Base-by-base conservation (phyloP, 2,113 vertebrate genomes). In the Macrotus californicus region DNA sequence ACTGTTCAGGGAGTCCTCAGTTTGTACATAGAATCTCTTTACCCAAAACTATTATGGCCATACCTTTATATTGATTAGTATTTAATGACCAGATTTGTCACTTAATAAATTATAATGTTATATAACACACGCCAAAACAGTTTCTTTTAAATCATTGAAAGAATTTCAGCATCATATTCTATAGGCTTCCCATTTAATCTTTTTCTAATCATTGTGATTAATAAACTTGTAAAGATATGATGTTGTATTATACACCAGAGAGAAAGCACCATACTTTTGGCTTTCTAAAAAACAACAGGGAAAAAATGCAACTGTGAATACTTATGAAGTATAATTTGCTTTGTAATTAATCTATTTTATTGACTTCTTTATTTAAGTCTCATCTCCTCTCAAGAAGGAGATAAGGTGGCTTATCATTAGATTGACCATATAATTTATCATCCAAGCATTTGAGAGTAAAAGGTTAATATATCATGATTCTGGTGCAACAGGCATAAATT, bases 201-300 rank as follows among this genome's bases (percentile, higher is more conserved):
- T 92, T 76, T 91, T 43, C 50, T 82, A 82, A 94, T 95, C 16
- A 91, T 64, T 50, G 11, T 52, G 31, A 85, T 56, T 48, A 43
- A 75, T 86, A 89, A 18, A 43, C 29, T 76, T 88, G 26, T 77
- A 54, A 92, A 95, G 56, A 92, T 87, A 88, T 92, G 19, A 41
- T 76, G 64, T 41, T 66, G 12, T 48, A 31, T 3, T 66, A n/a
- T 84, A 73, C 34, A 61, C 48, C 48, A 11, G 61, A 80, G 36
- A 86, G 29, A 92, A 72, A 80, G 39, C 26, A 64, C 34, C 34
- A 29, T 85, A 72, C 48, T 86, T 95, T 92, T 56, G 12, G 26
- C 46, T 92, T 48, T 46, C 34, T 81, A 67, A 84, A 91, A 86
- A 69, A 84, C 48, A 79, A 79, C 31, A 90, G 7, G 2, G 36